These are phyloP conservation scores for Manis crassicaudata DNA, from an alignment of 2,797 vertebrate genomes.

Conservation along the genomic window DNA sequence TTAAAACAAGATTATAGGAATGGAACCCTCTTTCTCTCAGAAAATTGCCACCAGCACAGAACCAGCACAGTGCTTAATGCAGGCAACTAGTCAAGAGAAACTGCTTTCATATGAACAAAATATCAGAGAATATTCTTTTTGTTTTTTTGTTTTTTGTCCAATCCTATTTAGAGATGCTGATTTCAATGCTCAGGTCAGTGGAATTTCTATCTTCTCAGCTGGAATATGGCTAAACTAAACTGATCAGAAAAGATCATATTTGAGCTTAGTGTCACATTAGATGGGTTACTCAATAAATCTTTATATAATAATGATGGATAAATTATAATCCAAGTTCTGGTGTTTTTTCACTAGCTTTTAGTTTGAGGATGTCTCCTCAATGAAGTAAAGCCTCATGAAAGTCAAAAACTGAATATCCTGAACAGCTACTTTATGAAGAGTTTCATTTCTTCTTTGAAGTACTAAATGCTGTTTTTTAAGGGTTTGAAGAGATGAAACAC, in stretches of 20 bases:
- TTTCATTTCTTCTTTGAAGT: slow-evolving; percentile 78
- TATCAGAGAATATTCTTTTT: not conserved
- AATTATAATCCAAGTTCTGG: not conserved
- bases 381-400: slow-evolving; percentile 59
- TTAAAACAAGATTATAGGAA: not conserved
- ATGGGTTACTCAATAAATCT: not conserved
- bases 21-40: not conserved
- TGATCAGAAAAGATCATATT: not conserved
- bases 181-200: not conserved
- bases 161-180: not conserved
- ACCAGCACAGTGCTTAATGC: slow-evolving; percentile 41
- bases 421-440: slow-evolving; percentile 41
- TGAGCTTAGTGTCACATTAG: not conserved
- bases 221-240: not conserved
- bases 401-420: slow-evolving; percentile 59
- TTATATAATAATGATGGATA: not conserved
- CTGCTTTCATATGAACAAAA: slow-evolving; percentile 53
- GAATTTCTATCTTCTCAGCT: not conserved
- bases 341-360: slow-evolving; percentile 22
- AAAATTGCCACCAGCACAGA: not conserved
- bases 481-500: slow-evolving; percentile 61
- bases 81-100: not conserved
- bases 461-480: slow-evolving; percentile 71
- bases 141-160: not conserved
- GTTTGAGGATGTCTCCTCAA: not conserved